Percentiles rank a stretch among this genome's conserved stretches.
These are phyloP conservation scores for Sycobia sp. DNA, from an alignment of 1,140 invertebrate genomes.

Conservation along the genomic window DNA sequence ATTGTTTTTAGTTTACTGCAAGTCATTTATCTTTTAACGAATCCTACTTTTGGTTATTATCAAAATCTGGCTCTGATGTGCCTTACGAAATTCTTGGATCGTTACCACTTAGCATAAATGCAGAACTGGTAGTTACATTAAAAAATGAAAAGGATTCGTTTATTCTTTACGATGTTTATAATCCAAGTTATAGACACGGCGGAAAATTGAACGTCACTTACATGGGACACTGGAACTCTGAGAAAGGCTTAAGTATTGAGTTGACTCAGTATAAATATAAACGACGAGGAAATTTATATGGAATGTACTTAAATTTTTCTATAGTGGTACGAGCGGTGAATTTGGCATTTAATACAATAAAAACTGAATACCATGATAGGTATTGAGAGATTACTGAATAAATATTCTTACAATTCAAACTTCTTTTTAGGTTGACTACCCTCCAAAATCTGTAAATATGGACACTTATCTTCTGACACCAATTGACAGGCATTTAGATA, in stretches of 20 bases:
- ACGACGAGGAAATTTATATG: constrained; percentile 59
- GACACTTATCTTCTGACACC: constrained; percentile 63
- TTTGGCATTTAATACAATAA: too few species aligned
- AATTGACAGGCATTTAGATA: constrained; percentile 63
- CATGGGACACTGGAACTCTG: constrained; percentile 56
- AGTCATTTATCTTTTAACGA: constrained; percentile 38
- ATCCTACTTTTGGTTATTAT: constrained; percentile 47
- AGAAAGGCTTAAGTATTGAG: constrained; percentile 48
- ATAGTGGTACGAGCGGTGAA: constrained; percentile 59
- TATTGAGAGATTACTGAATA: too few species aligned
- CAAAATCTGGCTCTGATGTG: constrained; percentile 18
- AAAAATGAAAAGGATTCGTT: constrained; percentile 28
- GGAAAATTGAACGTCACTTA: constrained; percentile 59
- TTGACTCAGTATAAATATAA: constrained; percentile 54
- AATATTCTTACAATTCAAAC: background rate
- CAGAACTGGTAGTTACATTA: constrained; percentile 41
- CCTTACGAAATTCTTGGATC: constrained; percentile 33
- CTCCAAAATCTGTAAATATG: constrained; percentile 52
- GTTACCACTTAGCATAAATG: constrained; percentile 42
- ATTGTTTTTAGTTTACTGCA: background rate
- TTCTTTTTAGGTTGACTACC: constrained; percentile 42
- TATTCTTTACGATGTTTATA: constrained; percentile 50
- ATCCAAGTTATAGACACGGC: constrained; percentile 61
- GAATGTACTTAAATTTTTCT: constrained; percentile 59
- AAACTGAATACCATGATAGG: too few species aligned